Base-by-base conservation (phyloP, 2,888 invertebrate genomes). In the Halictus ligatus region DNA sequence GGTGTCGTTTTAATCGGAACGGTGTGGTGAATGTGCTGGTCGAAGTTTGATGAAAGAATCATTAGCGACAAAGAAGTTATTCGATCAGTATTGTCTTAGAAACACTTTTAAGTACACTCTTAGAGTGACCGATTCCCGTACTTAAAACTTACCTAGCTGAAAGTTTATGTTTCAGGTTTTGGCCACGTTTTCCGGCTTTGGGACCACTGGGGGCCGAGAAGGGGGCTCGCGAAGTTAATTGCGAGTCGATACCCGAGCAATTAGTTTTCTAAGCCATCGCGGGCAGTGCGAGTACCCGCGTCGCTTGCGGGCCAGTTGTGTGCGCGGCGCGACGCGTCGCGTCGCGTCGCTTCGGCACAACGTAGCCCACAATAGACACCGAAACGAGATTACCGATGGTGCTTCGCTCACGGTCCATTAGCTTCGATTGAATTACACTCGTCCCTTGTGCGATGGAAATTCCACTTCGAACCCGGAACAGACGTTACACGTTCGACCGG, bases 351-450 rank as follows among this genome's bases (percentile, higher is more conserved):
- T 10, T 29, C 60, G 29, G 29, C 40, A 40, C 35, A 10, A 78
- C 60, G 43, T 64, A 67, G 35, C 18, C 75, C 74, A 87, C 81
- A 80, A 91, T 89, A 76, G 84, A 83, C 81, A 78, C 77, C 80
- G 75, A 81, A 85, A 91, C 80, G 81, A 91, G 88, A 89, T 90
- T 91, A 90, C 80, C 77, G 60, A 79, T 71, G 84, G 79, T 80
- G 73, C 76, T 76, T 69, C 60, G 58, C 81, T 82, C 86, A 77
- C 72, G 83, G 78, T 83, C 82, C 84, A 87, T 90, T 87, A 80
- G 77, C 48, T 46, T 29, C 85, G 83, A 89, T 90, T 87, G 72
- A 89, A 90, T 90, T 89, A 89, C 80, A 74, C 46, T 73, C 78
- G 75, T 29, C 78, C 50, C 71, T 81, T 75, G 72, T 48, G 64